Percentiles rank a stretch among this genome's conserved stretches.
These are phyloP conservation scores for Eilema caniola DNA, from an alignment of 2,888 invertebrate genomes.

Conservation along the genomic window DNA sequence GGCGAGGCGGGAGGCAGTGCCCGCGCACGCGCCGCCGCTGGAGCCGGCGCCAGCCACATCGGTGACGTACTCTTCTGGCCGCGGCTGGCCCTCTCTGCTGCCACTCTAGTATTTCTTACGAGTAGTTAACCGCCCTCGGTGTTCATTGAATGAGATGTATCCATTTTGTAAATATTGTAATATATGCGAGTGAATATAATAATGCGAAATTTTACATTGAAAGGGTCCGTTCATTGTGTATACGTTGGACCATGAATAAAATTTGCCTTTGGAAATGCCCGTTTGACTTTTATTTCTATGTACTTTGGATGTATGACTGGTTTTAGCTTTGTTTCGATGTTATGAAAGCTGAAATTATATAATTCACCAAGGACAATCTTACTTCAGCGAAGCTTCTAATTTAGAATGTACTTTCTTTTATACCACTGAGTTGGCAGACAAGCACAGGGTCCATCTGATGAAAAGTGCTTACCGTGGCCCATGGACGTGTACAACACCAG, in stretches of 20 bases:
- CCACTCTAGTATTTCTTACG: constrained; percentile 73
- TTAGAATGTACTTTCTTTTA: too few relatives aligned
- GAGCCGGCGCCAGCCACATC: constrained; percentile 60
- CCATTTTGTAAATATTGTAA: constrained; percentile 84
- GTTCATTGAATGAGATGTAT: constrained; percentile 76
- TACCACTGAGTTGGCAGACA: too few relatives aligned
- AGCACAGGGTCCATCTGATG: too few relatives aligned
- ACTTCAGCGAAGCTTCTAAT: too few relatives aligned
- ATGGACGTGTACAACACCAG: too few relatives aligned
- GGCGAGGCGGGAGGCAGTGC: constrained; percentile 77
- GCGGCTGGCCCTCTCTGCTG: constrained; percentile 64
- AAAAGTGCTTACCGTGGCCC: too few relatives aligned
- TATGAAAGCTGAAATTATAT: neutral
- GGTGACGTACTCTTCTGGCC: constrained; percentile 57
- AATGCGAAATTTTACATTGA: constrained; percentile 85
- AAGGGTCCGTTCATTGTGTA: constrained; percentile 86
- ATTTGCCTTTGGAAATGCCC: constrained; percentile 80
- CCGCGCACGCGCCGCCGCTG: constrained; percentile 67
- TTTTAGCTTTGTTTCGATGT: neutral
- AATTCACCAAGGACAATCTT: neutral
- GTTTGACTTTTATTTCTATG: constrained; percentile 51
- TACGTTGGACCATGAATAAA: constrained; percentile 86
- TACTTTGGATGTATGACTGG: neutral
- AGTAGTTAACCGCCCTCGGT: constrained; percentile 78
- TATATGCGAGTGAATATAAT: constrained; percentile 76